These are phyloP conservation scores for Ladona fulva DNA, from an alignment of 1,140 invertebrate species.

Conservation along the genomic window DNA sequence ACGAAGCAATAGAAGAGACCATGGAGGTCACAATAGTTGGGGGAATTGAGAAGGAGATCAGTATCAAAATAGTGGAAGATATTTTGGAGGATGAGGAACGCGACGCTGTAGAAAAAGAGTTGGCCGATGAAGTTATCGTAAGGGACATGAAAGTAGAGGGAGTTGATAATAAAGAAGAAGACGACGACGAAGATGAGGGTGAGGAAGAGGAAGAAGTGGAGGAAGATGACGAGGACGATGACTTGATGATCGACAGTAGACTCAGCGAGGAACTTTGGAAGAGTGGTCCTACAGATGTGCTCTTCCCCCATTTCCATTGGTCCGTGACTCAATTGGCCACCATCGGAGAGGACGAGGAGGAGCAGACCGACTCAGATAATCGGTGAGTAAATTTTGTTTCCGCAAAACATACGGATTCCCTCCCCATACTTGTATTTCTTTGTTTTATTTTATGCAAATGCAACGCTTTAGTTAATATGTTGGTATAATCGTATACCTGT, in stretches of 20 bases:
- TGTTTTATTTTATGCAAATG: too few species aligned
- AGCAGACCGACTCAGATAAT: slow-evolving; percentile 22
- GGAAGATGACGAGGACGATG: slow-evolving; percentile 23
- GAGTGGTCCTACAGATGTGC: slow-evolving; percentile 16
- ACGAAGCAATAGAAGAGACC: slow-evolving; percentile 29
- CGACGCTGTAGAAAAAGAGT: too few species aligned
- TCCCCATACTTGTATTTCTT: too few species aligned
- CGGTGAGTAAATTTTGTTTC: too few species aligned
- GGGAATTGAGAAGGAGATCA: not conserved
- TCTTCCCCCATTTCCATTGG: slow-evolving; percentile 21
- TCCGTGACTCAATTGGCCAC: slow-evolving; percentile 42
- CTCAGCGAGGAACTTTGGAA: slow-evolving; percentile 24
- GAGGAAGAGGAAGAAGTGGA: slow-evolving; percentile 16
- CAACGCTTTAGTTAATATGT: too few species aligned
- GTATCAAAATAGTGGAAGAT: not conserved
- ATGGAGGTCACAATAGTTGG: not conserved
- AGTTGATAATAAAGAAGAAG: not conserved
- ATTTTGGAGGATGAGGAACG: not conserved
- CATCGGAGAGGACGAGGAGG: slow-evolving; percentile 57
- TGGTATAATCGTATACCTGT: too few species aligned
- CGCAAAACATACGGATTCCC: too few species aligned
- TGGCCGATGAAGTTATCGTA: not conserved
- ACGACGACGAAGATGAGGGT: slow-evolving; percentile 11
- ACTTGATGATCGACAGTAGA: slow-evolving; percentile 31
- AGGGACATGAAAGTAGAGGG: not conserved